phyloP scores from a whole-genome alignment of 2,113 vertebrate genomes.

The Pseudopipra pipra region DNA sequence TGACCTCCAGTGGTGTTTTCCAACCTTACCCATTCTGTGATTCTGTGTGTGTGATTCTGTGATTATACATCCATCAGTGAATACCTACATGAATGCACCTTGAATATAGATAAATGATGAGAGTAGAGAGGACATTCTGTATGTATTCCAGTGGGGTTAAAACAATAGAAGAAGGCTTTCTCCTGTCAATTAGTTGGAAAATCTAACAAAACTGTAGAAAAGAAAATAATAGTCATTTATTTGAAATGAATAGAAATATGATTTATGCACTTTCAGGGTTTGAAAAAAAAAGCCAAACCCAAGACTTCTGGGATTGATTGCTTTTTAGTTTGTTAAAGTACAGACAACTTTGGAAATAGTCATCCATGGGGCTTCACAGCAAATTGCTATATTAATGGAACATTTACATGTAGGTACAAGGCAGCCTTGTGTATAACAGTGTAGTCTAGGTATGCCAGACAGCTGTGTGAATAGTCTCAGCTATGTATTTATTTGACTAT shows the following conservation, averaged over 20 bases:
- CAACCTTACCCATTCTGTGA: not conserved
- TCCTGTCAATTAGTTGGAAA: not conserved
- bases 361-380: slow-evolving; percentile 15
- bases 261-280: not conserved
- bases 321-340: not conserved
- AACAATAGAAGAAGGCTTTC: not conserved
- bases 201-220: not conserved
- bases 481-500: slow-evolving; percentile 32
- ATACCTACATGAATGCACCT: not conserved
- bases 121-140: not conserved
- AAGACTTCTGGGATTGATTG: not conserved
- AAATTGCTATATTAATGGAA: slow-evolving; percentile 44
- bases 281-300: not conserved
- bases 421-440: slow-evolving; percentile 28
- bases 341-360: slow-evolving; percentile 37
- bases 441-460: not conserved
- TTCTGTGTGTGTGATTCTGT: not conserved
- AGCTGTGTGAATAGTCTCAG: slow-evolving; percentile 21
- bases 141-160: not conserved
- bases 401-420: slow-evolving; percentile 53
- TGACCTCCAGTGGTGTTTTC: not conserved
- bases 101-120: not conserved
- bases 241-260: not conserved
- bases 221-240: not conserved
- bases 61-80: not conserved